Conservation (phyloP, 1,140 invertebrate species). For the Pseudomyrmex sp. region DNA sequence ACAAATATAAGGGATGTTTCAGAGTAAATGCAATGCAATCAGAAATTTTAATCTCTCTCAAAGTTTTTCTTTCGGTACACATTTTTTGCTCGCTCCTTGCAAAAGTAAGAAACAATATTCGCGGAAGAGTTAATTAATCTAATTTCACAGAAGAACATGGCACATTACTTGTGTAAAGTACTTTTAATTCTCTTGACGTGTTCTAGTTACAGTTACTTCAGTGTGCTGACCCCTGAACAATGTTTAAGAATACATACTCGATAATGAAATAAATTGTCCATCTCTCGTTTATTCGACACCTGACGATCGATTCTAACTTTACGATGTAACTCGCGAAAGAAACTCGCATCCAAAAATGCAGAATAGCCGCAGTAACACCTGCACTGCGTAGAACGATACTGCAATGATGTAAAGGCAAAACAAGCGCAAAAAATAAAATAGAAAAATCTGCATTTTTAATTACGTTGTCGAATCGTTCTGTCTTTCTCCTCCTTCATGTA, state of each 20-base stretch:
- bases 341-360: conserved; percentile 15
- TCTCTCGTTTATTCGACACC: background rate
- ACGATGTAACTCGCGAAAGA: conserved; percentile 22
- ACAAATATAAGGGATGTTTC: background rate
- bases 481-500: too few relatives aligned
- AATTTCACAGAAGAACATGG: conserved; percentile 17
- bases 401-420: conserved; percentile 60
- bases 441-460: background rate
- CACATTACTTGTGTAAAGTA: background rate
- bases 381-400: conserved; percentile 69
- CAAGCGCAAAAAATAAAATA: conserved; percentile 10
- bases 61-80: background rate
- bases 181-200: background rate
- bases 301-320: conserved; percentile 27
- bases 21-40: background rate
- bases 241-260: conserved; percentile 21
- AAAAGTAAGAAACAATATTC: background rate
- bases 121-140: conserved; percentile 28
- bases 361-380: conserved; percentile 58
- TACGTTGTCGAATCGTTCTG: background rate
- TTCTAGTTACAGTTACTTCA: conserved; percentile 8
- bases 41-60: too few relatives aligned
- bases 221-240: conserved; percentile 5
- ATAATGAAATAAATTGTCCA: background rate
- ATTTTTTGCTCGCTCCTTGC: background rate